Conservation (phyloP, 2,113 vertebrate species). For the Drymodes brunneopygia region DNA sequence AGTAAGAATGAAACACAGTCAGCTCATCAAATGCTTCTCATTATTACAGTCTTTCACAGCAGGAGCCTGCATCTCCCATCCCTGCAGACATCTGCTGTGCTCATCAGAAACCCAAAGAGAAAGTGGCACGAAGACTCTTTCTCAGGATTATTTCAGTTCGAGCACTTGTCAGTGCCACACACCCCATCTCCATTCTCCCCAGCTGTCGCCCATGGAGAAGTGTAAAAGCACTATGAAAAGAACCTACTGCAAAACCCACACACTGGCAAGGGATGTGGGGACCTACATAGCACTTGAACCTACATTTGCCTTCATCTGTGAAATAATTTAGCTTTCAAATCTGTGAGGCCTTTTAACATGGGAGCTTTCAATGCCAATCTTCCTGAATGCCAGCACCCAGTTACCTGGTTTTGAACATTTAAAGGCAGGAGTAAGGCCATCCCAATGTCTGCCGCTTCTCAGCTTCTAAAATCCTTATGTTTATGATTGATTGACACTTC, state of each 20-base stretch:
- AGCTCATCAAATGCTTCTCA: constrained; percentile 26
- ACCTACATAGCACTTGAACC: background rate
- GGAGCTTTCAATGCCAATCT: background rate
- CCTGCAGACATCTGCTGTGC: constrained; percentile 22
- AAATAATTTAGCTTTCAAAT: background rate
- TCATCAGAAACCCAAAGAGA: constrained; percentile 3
- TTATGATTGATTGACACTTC: background rate
- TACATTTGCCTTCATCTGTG: background rate
- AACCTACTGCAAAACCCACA: background rate
- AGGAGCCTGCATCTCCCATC: constrained; percentile 23
- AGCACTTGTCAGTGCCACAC: background rate
- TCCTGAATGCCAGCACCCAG: background rate
- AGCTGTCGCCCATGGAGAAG: background rate
- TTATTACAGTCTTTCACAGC: constrained; percentile 38
- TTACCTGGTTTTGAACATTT: background rate
- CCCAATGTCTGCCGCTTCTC: background rate
- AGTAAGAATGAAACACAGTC: constrained; percentile 21
- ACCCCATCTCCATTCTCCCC: background rate
- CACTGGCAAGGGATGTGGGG: background rate
- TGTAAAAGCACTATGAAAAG: background rate
- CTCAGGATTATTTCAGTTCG: constrained; percentile 5
- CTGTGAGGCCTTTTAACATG: background rate
- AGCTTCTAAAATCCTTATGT: background rate
- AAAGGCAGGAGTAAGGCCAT: background rate
- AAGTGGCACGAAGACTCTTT: background rate